Conservation (phyloP, 37 sponge, comb jelly and placozoan genomes). For the Oopsacas minuta region DNA sequence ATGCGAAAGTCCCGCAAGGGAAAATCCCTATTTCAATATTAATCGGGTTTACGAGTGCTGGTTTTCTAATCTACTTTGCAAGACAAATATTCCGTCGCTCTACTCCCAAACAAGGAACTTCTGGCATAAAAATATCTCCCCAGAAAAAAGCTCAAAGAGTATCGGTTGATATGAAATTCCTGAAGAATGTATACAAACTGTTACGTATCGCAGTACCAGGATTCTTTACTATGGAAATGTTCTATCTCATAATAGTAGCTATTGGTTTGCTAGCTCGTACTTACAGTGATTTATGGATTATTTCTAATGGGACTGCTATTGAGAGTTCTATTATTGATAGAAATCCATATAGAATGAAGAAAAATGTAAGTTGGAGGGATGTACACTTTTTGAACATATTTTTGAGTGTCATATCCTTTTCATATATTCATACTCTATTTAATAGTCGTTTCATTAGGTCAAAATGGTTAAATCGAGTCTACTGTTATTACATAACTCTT, state of each 20-base stretch:
- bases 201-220: slow-evolving; percentile 56
- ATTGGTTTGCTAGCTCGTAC: slow-evolving; percentile 61
- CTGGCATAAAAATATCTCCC: not conserved
- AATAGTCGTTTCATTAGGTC: no score
- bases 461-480: no score
- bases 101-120: not conserved
- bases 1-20: not conserved
- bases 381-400: no score
- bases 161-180: slow-evolving; percentile 52
- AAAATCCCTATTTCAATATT: not conserved
- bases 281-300: slow-evolving; percentile 88
- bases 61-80: not conserved
- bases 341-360: slow-evolving; percentile 26
- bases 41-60: not conserved
- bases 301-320: slow-evolving; percentile 73
- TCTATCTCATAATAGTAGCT: slow-evolving; percentile 61
- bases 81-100: not conserved
- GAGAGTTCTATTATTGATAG: slow-evolving; percentile 86
- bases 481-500: no score
- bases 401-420: no score
- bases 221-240: slow-evolving; percentile 41
- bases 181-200: slow-evolving; percentile 34
- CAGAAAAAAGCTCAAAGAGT: slow-evolving; percentile 39
- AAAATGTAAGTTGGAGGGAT: slow-evolving; percentile 32
- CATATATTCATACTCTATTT: no score